phyloP scores from a whole-genome alignment of 2,113 vertebrate species.

The Dipodomys ordii region DNA sequence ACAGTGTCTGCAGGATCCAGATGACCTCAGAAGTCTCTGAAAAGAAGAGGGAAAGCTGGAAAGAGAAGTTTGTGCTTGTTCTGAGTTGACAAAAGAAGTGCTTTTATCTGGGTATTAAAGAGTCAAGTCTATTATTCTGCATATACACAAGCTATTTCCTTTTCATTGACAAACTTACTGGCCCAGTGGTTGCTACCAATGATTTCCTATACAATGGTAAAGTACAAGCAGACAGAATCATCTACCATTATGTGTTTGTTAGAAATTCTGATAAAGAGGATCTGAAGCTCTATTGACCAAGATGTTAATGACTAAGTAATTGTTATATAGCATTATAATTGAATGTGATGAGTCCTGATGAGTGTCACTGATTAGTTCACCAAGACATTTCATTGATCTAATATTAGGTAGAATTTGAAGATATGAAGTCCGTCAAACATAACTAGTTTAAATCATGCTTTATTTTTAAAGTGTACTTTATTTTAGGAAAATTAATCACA shows the following conservation, averaged over 20 bases:
- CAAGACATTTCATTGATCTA: constrained; percentile 41
- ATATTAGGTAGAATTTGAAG: neutral
- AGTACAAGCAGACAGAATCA: neutral
- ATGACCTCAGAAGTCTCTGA: neutral
- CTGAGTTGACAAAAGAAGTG: neutral
- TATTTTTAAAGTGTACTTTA: constrained; percentile 6
- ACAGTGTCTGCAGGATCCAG: neutral
- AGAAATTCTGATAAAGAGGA: constrained; percentile 15
- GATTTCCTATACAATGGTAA: neutral
- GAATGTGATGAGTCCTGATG: neutral
- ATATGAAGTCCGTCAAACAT: neutral
- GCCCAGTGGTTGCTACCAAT: neutral
- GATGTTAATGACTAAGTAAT: constrained; percentile 37
- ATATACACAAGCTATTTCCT: neutral
- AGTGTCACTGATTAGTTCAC: constrained; percentile 28
- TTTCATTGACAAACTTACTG: neutral
- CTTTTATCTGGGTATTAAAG: neutral
- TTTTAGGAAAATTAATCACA: neutral
- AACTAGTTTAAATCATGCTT: constrained; percentile 1
- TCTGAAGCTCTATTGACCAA: neutral
- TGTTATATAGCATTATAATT: constrained; percentile 44
- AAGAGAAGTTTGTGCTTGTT: neutral
- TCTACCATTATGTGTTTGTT: neutral
- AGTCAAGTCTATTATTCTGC: neutral
- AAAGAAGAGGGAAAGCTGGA: neutral